Base-by-base conservation (phyloP, 1,140 invertebrate genomes). In the Apis laboriosa region DNA sequence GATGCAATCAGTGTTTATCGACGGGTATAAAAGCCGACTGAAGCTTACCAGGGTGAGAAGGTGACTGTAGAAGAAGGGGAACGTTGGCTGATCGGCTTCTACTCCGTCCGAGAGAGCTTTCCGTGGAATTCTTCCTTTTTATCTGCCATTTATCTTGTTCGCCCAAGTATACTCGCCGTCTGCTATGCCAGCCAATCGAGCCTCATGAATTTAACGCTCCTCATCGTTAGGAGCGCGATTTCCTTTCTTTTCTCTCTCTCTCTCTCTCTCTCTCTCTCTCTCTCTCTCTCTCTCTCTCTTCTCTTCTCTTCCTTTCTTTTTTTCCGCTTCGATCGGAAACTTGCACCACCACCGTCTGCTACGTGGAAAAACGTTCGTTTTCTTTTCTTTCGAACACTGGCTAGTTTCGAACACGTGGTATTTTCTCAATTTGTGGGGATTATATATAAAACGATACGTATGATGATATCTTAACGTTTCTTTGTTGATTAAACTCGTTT, bases 1-100 rank as follows among this genome's bases (percentile, higher is more conserved):
- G 43, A 34, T 58, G 63, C 80, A 73, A 88, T 88, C 85, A 63
- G 82, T 88, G 78, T 87, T 88, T 88, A 86, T 81, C 78, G 86
- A 84, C 66, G 68, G 67, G 49, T 60, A 78, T 68, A 84, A 88
- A 86, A 84, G 68, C 71, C 28, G 28, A n/a, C 56, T 56, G 28
- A 84, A 88, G 71, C 80, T 83, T 77, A 83, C 58, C 67, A 24
- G 43, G 19, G n/a, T 17, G 49, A 71, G 49, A 28, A 34, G 70
- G 68, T 81, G 75, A 79, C 68, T 60, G 61, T 56, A 28, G 53
- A 81, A 73, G 75, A 64, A 24, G 67, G n/a, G 28, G 71, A 24
- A 34, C 15, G 55, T 15, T 7, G 53, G 53, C 15, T 34, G 78
- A 76, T 73, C 68, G 67, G 70, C 60, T 77, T 70, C 60, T 74